Evolutionary conservation across 2,113 vertebrate species (phyloP).

Genomic region (Vidua macroura): DNA sequence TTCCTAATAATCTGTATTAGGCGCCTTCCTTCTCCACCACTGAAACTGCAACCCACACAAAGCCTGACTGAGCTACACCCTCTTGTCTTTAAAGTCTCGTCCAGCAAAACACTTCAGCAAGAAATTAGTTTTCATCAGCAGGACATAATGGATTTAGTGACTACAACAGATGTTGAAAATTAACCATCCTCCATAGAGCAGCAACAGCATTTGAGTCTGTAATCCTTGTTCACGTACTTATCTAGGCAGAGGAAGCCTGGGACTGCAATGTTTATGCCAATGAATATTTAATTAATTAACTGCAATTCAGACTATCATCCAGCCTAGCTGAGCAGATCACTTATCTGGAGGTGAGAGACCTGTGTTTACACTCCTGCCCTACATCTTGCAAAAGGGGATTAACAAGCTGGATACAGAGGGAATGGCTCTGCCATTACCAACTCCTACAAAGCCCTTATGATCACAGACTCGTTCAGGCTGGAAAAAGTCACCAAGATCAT

Average conservation of each 20-base stretch:
- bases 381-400: neutral
- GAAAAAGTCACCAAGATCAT: neutral
- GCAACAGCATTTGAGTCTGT: neutral
- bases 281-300: constrained; percentile 27
- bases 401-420: neutral
- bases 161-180: neutral
- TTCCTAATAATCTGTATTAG: neutral
- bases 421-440: neutral
- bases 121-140: constrained; percentile 10
- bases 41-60: neutral
- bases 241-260: neutral
- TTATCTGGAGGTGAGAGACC: neutral
- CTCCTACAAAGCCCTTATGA: rapidly evolving
- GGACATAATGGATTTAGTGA: neutral
- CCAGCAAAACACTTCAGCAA: constrained; percentile 45
- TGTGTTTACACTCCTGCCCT: neutral
- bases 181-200: neutral
- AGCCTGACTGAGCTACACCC: neutral
- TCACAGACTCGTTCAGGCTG: neutral
- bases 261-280: neutral
- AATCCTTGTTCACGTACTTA: neutral
- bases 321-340: neutral
- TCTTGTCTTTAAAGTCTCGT: neutral
- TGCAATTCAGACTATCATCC: neutral
- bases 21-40: neutral